These are phyloP conservation scores for Brachionus koreanus DNA, from an alignment of 1,140 invertebrate genomes.

Conservation along the genomic window DNA sequence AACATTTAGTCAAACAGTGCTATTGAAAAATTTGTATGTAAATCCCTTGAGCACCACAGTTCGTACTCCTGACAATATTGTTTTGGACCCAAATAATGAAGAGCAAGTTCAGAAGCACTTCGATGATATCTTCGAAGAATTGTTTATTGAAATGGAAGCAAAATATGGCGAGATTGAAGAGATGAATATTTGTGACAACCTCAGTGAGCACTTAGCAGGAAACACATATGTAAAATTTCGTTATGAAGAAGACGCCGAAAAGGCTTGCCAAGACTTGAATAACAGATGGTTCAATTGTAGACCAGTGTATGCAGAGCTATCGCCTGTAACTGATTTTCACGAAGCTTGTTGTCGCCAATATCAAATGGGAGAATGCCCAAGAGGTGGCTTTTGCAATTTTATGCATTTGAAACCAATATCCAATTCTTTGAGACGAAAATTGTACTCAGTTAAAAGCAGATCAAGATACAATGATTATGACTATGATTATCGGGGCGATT, in stretches of 20 bases:
- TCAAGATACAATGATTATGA: not conserved
- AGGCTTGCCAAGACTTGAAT: slow-evolving; percentile 89
- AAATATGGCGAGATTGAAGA: slow-evolving; percentile 99
- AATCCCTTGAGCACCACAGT: slow-evolving; percentile 84
- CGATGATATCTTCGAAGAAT: slow-evolving; percentile 99
- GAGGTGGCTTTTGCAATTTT: slow-evolving; percentile 98
- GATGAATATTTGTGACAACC: slow-evolving; percentile 99
- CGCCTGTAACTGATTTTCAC: slow-evolving; percentile 95
- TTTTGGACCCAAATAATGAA: slow-evolving; percentile 64
- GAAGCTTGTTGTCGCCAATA: slow-evolving; percentile 98
- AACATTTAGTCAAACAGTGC: slow-evolving; percentile 90
- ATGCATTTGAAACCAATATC: slow-evolving; percentile 99
- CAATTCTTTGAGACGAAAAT: slow-evolving; percentile 70
- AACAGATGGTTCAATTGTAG: slow-evolving; percentile 97
- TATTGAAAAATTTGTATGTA: slow-evolving; percentile 93
- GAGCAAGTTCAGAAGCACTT: slow-evolving; percentile 98
- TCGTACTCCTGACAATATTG: slow-evolving; percentile 65
- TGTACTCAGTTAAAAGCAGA: slow-evolving; percentile 45
- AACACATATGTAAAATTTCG: slow-evolving; percentile 69
- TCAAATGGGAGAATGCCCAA: slow-evolving; percentile 96
- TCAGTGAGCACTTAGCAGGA: slow-evolving; percentile 94
- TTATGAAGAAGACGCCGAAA: slow-evolving; percentile 96
- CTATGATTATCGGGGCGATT: slow-evolving; percentile 10
- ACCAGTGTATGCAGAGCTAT: slow-evolving; percentile 95
- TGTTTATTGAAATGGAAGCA: slow-evolving; percentile 94